phyloP scores from a whole-genome alignment of 2,888 invertebrate species.

The Drosophila borborema region DNA sequence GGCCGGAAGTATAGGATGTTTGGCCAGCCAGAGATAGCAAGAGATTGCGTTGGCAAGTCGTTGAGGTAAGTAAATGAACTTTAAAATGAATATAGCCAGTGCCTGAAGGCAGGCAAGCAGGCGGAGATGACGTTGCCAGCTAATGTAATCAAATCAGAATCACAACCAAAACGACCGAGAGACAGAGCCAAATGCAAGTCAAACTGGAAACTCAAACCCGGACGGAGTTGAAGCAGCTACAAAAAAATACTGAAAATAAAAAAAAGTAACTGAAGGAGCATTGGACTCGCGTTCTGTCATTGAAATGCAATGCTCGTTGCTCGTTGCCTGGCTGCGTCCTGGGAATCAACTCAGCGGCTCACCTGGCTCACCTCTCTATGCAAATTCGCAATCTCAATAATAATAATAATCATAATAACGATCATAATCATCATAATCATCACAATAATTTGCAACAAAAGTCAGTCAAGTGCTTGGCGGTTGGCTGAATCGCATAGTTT shows the following conservation, averaged over 20 bases:
- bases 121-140: slow-evolving; percentile 42
- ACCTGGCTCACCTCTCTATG: slow-evolving; percentile 45
- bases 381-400: slow-evolving; percentile 60
- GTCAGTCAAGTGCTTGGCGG: slow-evolving; percentile 71
- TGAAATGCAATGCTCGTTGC: slow-evolving; percentile 69
- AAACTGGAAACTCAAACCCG: slow-evolving; percentile 39
- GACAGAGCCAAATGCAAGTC: slow-evolving; percentile 45
- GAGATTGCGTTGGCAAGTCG: background rate
- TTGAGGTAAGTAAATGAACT: slow-evolving; percentile 71
- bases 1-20: slow-evolving; percentile 61
- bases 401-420: slow-evolving; percentile 55
- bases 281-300: slow-evolving; percentile 67
- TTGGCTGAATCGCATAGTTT: slow-evolving; percentile 40
- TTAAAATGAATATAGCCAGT: slow-evolving; percentile 67
- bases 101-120: background rate
- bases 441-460: slow-evolving; percentile 75
- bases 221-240: background rate
- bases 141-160: slow-evolving; percentile 81
- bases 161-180: slow-evolving; percentile 39
- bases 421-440: slow-evolving; percentile 53
- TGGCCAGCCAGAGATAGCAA: background rate
- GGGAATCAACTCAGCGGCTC: slow-evolving; percentile 21
- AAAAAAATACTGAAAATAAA: background rate
- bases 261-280: slow-evolving; percentile 33
- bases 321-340: slow-evolving; percentile 43